These are phyloP conservation scores for Dryobotodes eremita DNA, from an alignment of 2,888 invertebrate species.

Conservation along the genomic window DNA sequence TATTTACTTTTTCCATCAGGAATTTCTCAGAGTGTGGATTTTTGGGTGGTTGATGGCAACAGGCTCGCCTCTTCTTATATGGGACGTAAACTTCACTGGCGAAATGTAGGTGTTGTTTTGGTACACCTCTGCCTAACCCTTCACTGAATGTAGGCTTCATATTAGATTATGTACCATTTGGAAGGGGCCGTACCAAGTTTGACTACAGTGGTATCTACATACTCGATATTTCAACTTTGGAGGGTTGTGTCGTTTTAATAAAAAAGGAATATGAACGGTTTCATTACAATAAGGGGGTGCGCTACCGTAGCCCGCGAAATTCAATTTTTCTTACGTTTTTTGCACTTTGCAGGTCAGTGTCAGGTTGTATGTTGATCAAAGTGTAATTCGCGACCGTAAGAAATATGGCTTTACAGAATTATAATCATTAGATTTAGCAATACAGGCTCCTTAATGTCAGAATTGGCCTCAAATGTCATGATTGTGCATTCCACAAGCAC, in stretches of 20 bases:
- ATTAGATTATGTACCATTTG: neutral
- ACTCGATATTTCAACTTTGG: neutral
- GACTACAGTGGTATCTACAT: too few relatives aligned
- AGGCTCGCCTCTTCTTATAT: neutral
- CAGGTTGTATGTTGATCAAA: too few relatives aligned
- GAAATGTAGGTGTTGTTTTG: neutral
- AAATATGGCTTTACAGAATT: too few relatives aligned
- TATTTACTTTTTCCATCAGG: neutral
- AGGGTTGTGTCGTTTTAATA: neutral
- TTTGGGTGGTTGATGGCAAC: neutral
- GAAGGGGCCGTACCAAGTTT: neutral
- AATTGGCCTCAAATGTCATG: too few relatives aligned
- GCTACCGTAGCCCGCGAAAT: too few relatives aligned
- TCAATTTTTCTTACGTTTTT: too few relatives aligned
- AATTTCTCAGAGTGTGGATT: neutral
- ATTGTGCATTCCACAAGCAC: too few relatives aligned
- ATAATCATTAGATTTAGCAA: too few relatives aligned
- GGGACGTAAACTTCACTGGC: neutral
- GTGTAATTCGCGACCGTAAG: too few relatives aligned
- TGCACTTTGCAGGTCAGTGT: too few relatives aligned
- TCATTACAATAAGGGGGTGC: too few relatives aligned
- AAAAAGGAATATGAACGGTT: neutral
- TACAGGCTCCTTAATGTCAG: too few relatives aligned
- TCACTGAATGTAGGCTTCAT: neutral
- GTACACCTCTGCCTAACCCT: neutral